Percentiles rank a stretch among this genome's conserved stretches.
phyloP scores from a whole-genome alignment of 2,113 vertebrate genomes.

The Kryptolebias marmoratus region DNA sequence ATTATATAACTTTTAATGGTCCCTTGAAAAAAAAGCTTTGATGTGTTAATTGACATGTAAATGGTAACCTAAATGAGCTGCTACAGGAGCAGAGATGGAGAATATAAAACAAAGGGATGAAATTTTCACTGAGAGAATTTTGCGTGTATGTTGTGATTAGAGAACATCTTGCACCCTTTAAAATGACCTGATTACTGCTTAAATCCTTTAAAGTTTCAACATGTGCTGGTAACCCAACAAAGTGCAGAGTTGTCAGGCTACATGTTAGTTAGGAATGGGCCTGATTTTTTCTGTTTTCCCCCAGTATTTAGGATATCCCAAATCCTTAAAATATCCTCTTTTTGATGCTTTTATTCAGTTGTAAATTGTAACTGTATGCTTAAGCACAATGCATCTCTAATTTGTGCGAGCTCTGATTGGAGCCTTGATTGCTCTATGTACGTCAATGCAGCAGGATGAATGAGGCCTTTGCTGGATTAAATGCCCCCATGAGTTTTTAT shows the following conservation, averaged over 20 bases:
- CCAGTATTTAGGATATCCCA: slow-evolving; percentile 52
- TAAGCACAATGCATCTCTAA: slow-evolving; percentile 53
- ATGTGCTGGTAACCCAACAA: slow-evolving; percentile 65
- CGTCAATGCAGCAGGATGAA: slow-evolving; percentile 32
- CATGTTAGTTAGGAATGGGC: slow-evolving; percentile 43
- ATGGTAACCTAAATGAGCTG: no score
- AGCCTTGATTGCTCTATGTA: slow-evolving; percentile 59
- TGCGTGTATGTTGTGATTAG: not conserved
- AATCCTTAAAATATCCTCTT: slow-evolving; percentile 31
- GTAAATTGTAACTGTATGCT: slow-evolving; percentile 67
- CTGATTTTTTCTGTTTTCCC: slow-evolving; percentile 40
- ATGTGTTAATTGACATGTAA: no score
- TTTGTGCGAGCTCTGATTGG: slow-evolving; percentile 51
- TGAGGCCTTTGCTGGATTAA: slow-evolving; percentile 25
- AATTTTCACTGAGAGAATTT: not conserved
- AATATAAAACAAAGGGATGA: not conserved
- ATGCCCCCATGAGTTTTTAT: slow-evolving; percentile 21
- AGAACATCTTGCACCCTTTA: slow-evolving; percentile 28
- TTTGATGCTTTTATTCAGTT: slow-evolving; percentile 49
- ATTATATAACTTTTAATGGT: no score
- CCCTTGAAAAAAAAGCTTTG: no score
- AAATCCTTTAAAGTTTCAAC: slow-evolving; percentile 63
- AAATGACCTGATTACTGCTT: slow-evolving; percentile 36
- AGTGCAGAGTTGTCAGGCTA: slow-evolving; percentile 48
- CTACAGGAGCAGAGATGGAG: not conserved